Evolutionary conservation across 1,140 invertebrate species (phyloP), one percentile per base, ranked within the genome.

Genomic region (Colletes latitarsis): DNA sequence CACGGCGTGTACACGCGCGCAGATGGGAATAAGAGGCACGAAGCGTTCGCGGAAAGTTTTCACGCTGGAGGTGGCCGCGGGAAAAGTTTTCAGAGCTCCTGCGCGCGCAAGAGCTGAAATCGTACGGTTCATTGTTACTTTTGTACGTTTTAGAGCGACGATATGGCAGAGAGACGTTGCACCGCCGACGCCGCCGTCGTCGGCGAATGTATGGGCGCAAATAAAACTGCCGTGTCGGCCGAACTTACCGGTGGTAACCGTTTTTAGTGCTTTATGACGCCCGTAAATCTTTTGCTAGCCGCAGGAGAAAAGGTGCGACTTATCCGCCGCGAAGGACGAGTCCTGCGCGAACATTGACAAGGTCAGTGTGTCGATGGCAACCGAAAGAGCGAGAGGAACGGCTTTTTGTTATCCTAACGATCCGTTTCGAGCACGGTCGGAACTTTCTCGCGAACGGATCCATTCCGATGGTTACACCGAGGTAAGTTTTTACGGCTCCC

Each of bases 191-290:
- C 41, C 41, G 73, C 43, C 62, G 73, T 67, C 55, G 70, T 66
- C 78, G 62, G 41, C 76, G 82, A 84, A 88, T 88, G 88, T 85
- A 89, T 84, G 84, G 49, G 78, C 79, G 86, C 82, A 85, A 90
- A 90, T 92, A 90, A 92, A 91, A 90, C 86, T 76, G 82, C 75
- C 87, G 63, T 67, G 86, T 75, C 83, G 80, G 68, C 81, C 82
- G 74, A 89, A 89, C 76, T 89, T 89, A 79, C 86, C 75, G 30
- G 84, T 9, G 3, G 6, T 88, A 87, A 89, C 85, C 75, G 84
- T 89, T 90, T 89, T 90, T 87, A 86, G 83, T 88, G 76, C 87
- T 92, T 91, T 90, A 91, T 90, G 88, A 82, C 88, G 62, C 69
- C 85, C 83, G 86, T 92, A 91, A 91, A 92, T 92, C 80, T 74